Base-by-base conservation (phyloP, 2,113 vertebrate species). In the Serilophus lunatus region DNA sequence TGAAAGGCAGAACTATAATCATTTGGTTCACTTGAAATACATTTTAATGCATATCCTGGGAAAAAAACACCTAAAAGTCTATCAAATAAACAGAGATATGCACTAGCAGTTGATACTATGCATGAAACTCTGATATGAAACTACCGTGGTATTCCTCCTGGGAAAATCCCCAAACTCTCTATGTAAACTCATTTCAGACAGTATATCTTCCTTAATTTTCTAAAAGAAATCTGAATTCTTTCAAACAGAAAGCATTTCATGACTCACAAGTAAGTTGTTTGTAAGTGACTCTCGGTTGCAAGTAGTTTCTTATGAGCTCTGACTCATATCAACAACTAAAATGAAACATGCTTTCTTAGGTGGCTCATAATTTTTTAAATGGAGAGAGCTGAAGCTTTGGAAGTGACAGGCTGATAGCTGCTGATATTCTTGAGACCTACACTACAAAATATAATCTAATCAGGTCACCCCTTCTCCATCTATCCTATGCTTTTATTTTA, bases 101-200 rank as follows among this genome's bases (percentile, higher is more conserved):
- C 28, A 77, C 66, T 82, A 85, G 53, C 92, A 83, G 31, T 69
- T 94, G 75, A 65, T 86, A 44, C 54, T 44, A 60, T 11, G 2
- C 12, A 40, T 28, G 24, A 45, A 84, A 65, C 3, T 77, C 29
- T 54, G 9, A 36, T 18, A 64, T 22, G 16, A 76, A 80, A 28
- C 9, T 35, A 47, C 35, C 22, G 14, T 1, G 2, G 7, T 44
- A 80, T n/a, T 64, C 92, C 71, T 44, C 24, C 17, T 51, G 40
- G 44, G 47, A 82, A 88, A 88, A 69, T 24, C 14, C 35, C 14
- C 7, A 3, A 25, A 51, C 93, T 97, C 94, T 96, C 97, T 96
- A 51, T 92, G 85, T 98, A 99, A 99, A 98, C 96, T 98, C 96
- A 97, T 98, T 98, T 98, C 93, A 96, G 95, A 97, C 97, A 97